Evolutionary conservation across 2,888 invertebrate genomes (phyloP).

Genomic region (Dascillus cervinus): DNA sequence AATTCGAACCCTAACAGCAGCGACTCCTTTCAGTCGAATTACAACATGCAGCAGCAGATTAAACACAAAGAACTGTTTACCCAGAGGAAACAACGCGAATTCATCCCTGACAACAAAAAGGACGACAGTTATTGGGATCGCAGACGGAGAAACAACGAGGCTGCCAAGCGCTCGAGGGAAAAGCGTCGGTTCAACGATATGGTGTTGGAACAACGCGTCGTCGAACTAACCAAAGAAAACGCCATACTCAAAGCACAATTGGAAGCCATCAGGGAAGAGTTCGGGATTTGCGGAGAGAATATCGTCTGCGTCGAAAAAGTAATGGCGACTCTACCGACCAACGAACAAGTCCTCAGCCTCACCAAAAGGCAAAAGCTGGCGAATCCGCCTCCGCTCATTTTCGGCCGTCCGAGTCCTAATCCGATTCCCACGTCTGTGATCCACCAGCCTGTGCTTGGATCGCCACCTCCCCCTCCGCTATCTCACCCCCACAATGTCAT

Average conservation of each 20-base stretch:
- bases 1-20: constrained; percentile 38
- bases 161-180: constrained; percentile 93
- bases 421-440: constrained; percentile 56
- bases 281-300: constrained; percentile 80
- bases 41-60: constrained; percentile 44
- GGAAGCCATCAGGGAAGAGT: constrained; percentile 87
- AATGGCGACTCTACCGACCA: constrained; percentile 74
- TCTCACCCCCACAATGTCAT: constrained; percentile 44
- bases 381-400: constrained; percentile 46
- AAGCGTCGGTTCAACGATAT: constrained; percentile 94
- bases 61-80: constrained; percentile 80
- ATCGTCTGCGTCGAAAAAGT: constrained; percentile 86
- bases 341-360: constrained; percentile 76
- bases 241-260: constrained; percentile 89
- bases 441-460: constrained; percentile 47
- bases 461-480: constrained; percentile 48
- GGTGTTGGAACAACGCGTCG: constrained; percentile 89
- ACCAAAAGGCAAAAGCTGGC: constrained; percentile 63
- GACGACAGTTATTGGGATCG: constrained; percentile 98
- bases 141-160: constrained; percentile 91
- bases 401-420: constrained; percentile 45
- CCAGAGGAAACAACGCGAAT: constrained; percentile 89
- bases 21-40: constrained; percentile 36
- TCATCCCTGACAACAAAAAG: constrained; percentile 94
- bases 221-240: constrained; percentile 92